Base-by-base conservation (phyloP, 2,797 vertebrate species). In the Danio jaintianensis region DNA sequence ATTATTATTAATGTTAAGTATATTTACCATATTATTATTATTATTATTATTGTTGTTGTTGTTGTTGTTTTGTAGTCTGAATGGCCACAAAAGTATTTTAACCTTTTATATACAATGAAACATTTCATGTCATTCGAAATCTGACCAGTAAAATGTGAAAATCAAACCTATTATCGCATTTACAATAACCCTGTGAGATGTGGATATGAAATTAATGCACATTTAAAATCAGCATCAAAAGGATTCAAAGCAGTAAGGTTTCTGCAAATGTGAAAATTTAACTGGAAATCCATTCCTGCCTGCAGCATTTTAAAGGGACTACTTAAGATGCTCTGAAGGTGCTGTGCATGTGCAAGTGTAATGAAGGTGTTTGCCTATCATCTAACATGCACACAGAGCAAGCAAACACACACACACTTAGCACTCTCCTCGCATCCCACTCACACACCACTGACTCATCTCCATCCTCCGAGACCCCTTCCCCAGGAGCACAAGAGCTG, bases 381-480 rank as follows among this genome's bases (percentile, higher is more conserved):
- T 77, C 62, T 43, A 78, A 73, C 75, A 63, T 1, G 6, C 58
- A 82, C 15, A 56, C 40, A 83, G 38, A 71, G 48, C 53, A 62
- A 69, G 63, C 38, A 78, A 53, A 50, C 71, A 69, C 81, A 73
- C 78, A 82, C 52, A 78, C 73, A 69, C 43, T 72, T 90, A 91
- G 80, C 86, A 90, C 85, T 88, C 89, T 78, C 89, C 86, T 89
- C 91, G 90, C 90, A 92, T 89, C 86, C 63, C 73, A 16, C 88
- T 90, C 90, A 90, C 83, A 82, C 88, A 87, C 67, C 38, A 71
- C 89, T 87, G 90, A 89, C 89, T 91, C 88, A 90, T 86, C 82
- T 84, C 38, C 43, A 66, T 73, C 58, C 79, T 40, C 8, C 40
- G 55, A 62, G 52, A 47, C 73, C 40, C 68, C 62, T 29, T 59